These are phyloP conservation scores for Siniperca obscura DNA, from an alignment of 2,797 vertebrate genomes.

Conservation along the genomic window DNA sequence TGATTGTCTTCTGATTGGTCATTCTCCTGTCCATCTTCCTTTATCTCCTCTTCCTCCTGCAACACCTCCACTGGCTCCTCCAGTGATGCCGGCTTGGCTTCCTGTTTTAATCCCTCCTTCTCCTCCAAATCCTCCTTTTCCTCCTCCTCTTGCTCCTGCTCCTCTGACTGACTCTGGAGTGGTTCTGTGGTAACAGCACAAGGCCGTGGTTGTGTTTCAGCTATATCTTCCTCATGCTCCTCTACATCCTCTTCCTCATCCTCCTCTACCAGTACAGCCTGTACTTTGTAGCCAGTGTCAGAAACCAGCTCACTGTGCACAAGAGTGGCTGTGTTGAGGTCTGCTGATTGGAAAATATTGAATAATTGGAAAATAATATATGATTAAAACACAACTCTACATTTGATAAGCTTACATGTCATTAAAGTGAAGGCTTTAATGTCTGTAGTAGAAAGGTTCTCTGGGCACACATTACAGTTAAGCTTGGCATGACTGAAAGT, in stretches of 20 bases:
- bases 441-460: neutral
- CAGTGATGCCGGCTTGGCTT: slow-evolving; percentile 30
- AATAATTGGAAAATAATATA: neutral
- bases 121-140: slow-evolving; percentile 9
- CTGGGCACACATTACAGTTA: slow-evolving; percentile 19
- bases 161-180: slow-evolving; percentile 45
- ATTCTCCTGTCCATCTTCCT: slow-evolving; percentile 47
- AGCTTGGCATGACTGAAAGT: slow-evolving; percentile 23
- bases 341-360: slow-evolving; percentile 52
- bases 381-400: slow-evolving; percentile 13
- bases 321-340: slow-evolving; percentile 48
- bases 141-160: slow-evolving; percentile 31
- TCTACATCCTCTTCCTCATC: slow-evolving; percentile 78
- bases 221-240: slow-evolving; percentile 41
- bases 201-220: slow-evolving; percentile 40
- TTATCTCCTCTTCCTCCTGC: slow-evolving; percentile 51
- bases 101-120: slow-evolving; percentile 31
- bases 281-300: slow-evolving; percentile 75
- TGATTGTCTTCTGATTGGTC: slow-evolving; percentile 53
- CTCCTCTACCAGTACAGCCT: slow-evolving; percentile 82
- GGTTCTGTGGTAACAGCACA: slow-evolving; percentile 31
- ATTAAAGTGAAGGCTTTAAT: neutral
- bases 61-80: slow-evolving; percentile 37
- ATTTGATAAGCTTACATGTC: slow-evolving; percentile 6
- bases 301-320: slow-evolving; percentile 70